These are phyloP conservation scores for Danio jaintianensis DNA, from an alignment of 2,797 vertebrate genomes.

Conservation along the genomic window DNA sequence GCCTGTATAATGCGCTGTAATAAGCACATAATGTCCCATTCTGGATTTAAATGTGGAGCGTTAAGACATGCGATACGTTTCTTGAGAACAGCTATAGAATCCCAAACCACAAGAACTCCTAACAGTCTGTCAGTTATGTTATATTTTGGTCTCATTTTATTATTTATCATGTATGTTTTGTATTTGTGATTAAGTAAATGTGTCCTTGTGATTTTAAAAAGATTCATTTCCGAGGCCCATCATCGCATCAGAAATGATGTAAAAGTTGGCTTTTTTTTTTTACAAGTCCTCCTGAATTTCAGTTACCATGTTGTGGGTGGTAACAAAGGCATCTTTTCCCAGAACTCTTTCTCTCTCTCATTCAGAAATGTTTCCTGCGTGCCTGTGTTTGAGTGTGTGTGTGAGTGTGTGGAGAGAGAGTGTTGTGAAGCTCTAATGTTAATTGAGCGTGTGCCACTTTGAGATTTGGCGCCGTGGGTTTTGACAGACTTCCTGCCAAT, in stretches of 20 bases:
- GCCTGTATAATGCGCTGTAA: background rate
- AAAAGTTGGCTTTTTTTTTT: slow-evolving; percentile 30
- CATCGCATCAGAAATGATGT: slow-evolving; percentile 28
- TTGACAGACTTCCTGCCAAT: slow-evolving; percentile 93
- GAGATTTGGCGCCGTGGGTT: slow-evolving; percentile 88
- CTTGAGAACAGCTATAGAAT: slow-evolving; percentile 50
- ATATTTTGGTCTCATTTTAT: slow-evolving; percentile 58
- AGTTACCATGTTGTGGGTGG: slow-evolving; percentile 21
- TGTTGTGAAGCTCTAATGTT: slow-evolving; percentile 78
- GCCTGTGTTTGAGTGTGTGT: slow-evolving; percentile 26
- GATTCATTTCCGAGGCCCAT: slow-evolving; percentile 43
- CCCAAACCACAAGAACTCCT: slow-evolving; percentile 46
- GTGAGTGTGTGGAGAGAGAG: slow-evolving; percentile 38
- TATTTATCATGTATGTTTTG: slow-evolving; percentile 38
- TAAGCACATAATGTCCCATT: slow-evolving; percentile 11
- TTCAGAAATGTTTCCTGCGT: slow-evolving; percentile 39
- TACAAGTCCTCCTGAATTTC: slow-evolving; percentile 47
- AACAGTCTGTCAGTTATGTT: slow-evolving; percentile 61
- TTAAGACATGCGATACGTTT: slow-evolving; percentile 65
- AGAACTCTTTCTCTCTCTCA: slow-evolving; percentile 17
- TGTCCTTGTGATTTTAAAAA: slow-evolving; percentile 42
- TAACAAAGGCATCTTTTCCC: slow-evolving; percentile 45
- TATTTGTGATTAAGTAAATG: slow-evolving; percentile 30
- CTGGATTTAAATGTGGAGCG: slow-evolving; percentile 46
- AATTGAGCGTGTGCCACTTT: slow-evolving; percentile 94